Percentiles rank a stretch among this genome's conserved stretches.
Evolutionary conservation across 64 coral and sea anemone genomes (phyloP).

Genomic region (Dendrophyllia cribrosa): DNA sequence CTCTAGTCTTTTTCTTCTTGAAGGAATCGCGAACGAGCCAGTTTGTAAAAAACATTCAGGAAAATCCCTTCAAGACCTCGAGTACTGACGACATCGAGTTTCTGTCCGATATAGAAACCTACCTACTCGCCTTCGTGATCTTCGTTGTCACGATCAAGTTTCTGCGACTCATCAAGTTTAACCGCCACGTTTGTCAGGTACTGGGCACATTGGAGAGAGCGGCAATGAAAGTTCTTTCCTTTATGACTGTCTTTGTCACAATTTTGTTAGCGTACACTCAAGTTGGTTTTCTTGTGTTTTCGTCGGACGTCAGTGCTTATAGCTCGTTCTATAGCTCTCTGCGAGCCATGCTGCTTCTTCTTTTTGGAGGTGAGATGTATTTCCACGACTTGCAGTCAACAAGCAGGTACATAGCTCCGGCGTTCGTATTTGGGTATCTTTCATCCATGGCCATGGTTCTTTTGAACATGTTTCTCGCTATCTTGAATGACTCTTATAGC

Average conservation of each 20-base stretch:
- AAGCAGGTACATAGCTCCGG: conserved; percentile 36
- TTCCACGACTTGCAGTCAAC: conserved; percentile 46
- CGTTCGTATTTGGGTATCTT: conserved; percentile 64
- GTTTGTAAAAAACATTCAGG: conserved; percentile 69
- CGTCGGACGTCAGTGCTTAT: conserved; percentile 38
- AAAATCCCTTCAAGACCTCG: conserved; percentile 73
- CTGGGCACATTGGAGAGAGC: conserved; percentile 42
- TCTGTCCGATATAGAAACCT: conserved; percentile 68
- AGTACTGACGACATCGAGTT: conserved; percentile 68
- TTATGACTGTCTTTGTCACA: conserved; percentile 56
- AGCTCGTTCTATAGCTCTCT: conserved; percentile 68
- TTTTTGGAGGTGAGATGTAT: conserved; percentile 66
- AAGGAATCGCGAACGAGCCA: conserved; percentile 74
- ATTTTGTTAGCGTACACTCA: conserved; percentile 68
- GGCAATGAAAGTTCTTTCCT: conserved; percentile 44
- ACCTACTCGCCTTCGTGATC: conserved; percentile 71
- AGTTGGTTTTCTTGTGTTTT: conserved; percentile 69
- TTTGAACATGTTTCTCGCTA: conserved; percentile 76
- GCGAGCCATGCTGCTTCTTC: conserved; percentile 58
- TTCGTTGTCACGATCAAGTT: conserved; percentile 77
- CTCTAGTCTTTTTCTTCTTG: conserved; percentile 70
- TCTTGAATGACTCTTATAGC: conserved; percentile 71
- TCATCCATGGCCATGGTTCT: conserved; percentile 72
- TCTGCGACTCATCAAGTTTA: conserved; percentile 62
- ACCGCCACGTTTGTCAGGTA: conserved; percentile 69